Percentiles rank a stretch among this genome's conserved stretches.
Conservation (phyloP, 2,797 vertebrate species). For the Sebastes cheni region DNA sequence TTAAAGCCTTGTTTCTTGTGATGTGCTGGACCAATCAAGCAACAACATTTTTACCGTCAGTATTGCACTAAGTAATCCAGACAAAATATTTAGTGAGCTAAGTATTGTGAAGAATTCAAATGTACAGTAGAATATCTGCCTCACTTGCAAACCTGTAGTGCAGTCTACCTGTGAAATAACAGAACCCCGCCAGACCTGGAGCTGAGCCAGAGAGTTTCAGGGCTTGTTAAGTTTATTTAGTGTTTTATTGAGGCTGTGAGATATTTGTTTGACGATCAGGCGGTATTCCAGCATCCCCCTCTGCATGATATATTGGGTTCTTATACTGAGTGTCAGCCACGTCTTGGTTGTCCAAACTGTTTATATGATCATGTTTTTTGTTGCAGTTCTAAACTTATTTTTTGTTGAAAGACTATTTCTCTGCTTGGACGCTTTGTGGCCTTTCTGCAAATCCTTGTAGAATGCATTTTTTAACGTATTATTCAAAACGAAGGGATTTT, state of each 20-base stretch:
- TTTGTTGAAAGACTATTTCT: not conserved
- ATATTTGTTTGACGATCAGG: constrained; percentile 54
- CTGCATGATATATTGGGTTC: not conserved
- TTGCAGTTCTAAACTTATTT: not conserved
- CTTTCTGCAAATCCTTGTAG: not conserved
- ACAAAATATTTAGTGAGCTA: not conserved
- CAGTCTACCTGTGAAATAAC: constrained; percentile 20
- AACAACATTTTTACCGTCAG: not conserved
- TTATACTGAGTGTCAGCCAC: not conserved
- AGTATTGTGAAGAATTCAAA: not conserved
- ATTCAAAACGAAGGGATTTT: not conserved
- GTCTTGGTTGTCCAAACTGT: not conserved
- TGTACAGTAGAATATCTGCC: not conserved
- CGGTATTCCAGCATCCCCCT: not conserved
- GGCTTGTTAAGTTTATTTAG: constrained; percentile 53
- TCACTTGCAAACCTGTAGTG: not conserved
- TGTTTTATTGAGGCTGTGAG: constrained; percentile 53
- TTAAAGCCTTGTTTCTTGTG: not conserved
- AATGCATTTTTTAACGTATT: not conserved
- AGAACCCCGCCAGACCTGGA: constrained; percentile 15
- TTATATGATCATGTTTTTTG: not conserved
- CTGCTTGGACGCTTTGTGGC: not conserved
- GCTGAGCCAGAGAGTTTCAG: constrained; percentile 39
- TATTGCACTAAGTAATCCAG: not conserved
- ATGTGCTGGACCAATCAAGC: not conserved